A percentile compares a stretch with the other conserved stretches of the same genome.
These are phyloP conservation scores for Bombus superbus DNA, from an alignment of 1,140 invertebrate genomes.

Conservation along the genomic window DNA sequence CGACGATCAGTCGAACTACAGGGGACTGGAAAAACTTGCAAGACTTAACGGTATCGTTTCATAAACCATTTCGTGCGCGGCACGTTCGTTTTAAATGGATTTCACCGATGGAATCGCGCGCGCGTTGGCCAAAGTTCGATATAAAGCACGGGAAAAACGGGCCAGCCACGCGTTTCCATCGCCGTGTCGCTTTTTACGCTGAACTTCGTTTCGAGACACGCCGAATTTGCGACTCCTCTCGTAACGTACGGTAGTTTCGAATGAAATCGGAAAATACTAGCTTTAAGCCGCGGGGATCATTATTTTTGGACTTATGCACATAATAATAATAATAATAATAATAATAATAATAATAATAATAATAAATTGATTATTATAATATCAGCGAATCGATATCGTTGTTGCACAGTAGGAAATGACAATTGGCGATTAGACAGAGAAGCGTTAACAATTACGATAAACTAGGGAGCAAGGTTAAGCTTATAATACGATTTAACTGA, in stretches of 20 bases:
- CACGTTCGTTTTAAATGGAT: conserved; percentile 36
- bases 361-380: no score
- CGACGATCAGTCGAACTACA: not conserved
- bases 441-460: no score
- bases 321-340: no score
- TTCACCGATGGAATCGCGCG: not conserved
- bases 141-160: not conserved
- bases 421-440: no score
- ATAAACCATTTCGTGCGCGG: conserved; percentile 28
- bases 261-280: not conserved
- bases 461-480: no score
- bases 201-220: not conserved
- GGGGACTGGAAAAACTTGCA: not conserved
- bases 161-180: no score
- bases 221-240: not conserved
- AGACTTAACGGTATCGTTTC: conserved; percentile 20
- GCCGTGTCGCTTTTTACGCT: not conserved
- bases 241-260: not conserved
- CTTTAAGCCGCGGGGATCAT: not conserved
- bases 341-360: no score
- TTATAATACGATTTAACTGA: no score
- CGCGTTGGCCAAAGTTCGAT: conserved; percentile 1
- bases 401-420: no score
- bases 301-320: not conserved
- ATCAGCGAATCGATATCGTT: no score